A percentile compares a stretch with the other conserved stretches of the same genome.
Conservation (phyloP, 2,888 invertebrate genomes). For the Brenthis hecate region DNA sequence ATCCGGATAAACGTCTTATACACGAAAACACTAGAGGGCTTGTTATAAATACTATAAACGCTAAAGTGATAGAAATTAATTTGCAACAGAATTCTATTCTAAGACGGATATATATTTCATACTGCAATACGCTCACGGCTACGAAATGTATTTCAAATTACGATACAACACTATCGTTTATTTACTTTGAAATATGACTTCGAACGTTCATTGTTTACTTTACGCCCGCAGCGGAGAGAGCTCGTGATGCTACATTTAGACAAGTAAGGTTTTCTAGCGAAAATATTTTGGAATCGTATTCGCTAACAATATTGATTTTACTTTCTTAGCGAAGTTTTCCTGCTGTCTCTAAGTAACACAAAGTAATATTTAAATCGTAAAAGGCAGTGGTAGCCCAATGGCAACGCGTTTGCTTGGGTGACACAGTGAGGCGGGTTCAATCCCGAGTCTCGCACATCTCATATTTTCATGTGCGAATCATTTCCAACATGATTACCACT, state of each 20-base stretch:
- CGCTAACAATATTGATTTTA: background rate
- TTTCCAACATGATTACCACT: too few species aligned
- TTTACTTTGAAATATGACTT: slow-evolving; percentile 18
- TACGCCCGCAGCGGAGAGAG: background rate
- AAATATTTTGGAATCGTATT: background rate
- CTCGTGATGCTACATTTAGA: background rate
- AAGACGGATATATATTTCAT: slow-evolving; percentile 1
- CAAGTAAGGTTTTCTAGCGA: background rate
- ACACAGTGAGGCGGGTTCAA: too few species aligned
- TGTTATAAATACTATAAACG: too few species aligned
- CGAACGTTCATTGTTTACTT: slow-evolving; percentile 12
- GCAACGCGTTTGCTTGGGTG: too few species aligned
- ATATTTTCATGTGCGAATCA: too few species aligned
- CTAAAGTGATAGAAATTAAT: background rate
- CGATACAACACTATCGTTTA: slow-evolving; percentile 21
- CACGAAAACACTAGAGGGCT: too few species aligned
- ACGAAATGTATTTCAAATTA: slow-evolving; percentile 21
- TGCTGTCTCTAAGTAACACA: too few species aligned
- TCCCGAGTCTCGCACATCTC: too few species aligned
- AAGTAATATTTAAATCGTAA: too few species aligned
- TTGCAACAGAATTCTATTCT: slow-evolving; percentile 8
- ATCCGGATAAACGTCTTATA: too few species aligned
- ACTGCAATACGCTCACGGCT: slow-evolving; percentile 12
- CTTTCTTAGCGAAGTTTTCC: background rate
- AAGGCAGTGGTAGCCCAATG: too few species aligned